Percentiles rank a stretch among this genome's conserved stretches.
Conservation (phyloP, 2,113 vertebrate genomes). For the Eptesicus fuscus region DNA sequence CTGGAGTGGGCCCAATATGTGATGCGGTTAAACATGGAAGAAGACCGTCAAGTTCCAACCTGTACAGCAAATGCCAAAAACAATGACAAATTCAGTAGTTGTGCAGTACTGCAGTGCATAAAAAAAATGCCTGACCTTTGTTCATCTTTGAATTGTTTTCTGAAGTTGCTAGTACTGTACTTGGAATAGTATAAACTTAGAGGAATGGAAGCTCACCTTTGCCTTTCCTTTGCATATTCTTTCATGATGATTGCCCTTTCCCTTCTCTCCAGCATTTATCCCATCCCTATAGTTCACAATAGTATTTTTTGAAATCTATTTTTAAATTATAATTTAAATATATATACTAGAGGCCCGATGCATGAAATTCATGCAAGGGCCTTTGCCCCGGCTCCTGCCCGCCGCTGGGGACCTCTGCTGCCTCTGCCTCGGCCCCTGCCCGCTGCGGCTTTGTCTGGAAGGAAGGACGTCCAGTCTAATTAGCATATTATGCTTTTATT, state of each 20-base stretch:
- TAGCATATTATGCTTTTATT: too few relatives aligned
- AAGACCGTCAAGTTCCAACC: not conserved
- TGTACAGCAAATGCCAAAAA: not conserved
- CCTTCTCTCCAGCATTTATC: not conserved
- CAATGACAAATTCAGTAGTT: not conserved
- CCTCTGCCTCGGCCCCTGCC: too few relatives aligned
- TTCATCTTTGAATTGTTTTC: not conserved
- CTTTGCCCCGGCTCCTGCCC: too few relatives aligned
- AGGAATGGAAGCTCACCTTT: not conserved
- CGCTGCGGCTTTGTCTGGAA: too few relatives aligned
- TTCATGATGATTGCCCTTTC: not conserved
- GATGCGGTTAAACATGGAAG: not conserved
- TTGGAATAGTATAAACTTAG: not conserved
- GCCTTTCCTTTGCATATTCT: not conserved
- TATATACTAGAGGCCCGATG: too few relatives aligned
- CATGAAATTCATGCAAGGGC: too few relatives aligned
- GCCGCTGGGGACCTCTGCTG: too few relatives aligned
- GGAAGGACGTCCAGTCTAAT: too few relatives aligned
- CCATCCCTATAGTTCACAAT: not conserved
- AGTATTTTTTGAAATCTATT: too few relatives aligned
- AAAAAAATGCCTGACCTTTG: not conserved
- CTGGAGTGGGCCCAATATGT: not conserved
- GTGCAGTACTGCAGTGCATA: not conserved
- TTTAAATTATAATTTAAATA: too few relatives aligned
- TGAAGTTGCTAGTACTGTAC: not conserved